These are phyloP conservation scores for Mamestra brassicae DNA, from an alignment of 2,888 invertebrate species.

Conservation along the genomic window DNA sequence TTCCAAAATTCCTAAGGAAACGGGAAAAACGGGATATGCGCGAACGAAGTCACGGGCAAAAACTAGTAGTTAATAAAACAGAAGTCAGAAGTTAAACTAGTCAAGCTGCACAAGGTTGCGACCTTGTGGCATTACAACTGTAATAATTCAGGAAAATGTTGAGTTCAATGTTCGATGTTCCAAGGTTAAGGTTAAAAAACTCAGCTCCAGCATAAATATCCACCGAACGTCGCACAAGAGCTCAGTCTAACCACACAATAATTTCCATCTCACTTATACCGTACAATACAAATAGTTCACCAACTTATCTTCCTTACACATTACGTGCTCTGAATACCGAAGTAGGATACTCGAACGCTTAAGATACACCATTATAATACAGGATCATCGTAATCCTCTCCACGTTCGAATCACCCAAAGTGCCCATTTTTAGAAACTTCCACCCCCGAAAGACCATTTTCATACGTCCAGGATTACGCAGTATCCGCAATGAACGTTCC, in stretches of 20 bases:
- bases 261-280: conserved; percentile 55
- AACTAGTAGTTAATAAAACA: too few species aligned
- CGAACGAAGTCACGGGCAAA: too few species aligned
- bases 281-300: conserved; percentile 65
- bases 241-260: conserved; percentile 41
- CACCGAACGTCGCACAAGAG: conserved; percentile 13
- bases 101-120: too few species aligned
- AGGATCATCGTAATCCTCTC: conserved; percentile 73
- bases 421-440: conserved; percentile 72
- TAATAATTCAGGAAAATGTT: too few species aligned
- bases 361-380: conserved; percentile 71
- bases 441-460: conserved; percentile 61
- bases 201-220: conserved; percentile 1
- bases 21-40: too few species aligned
- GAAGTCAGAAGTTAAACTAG: too few species aligned
- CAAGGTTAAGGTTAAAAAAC: too few species aligned
- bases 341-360: conserved; percentile 68
- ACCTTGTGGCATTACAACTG: too few species aligned
- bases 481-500: conserved; percentile 64
- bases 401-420: conserved; percentile 68
- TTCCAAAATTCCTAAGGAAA: too few species aligned
- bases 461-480: conserved; percentile 67
- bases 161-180: too few species aligned
- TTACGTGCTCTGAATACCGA: conserved; percentile 72
- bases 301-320: conserved; percentile 70